Evolutionary conservation across 1,140 invertebrate genomes (phyloP), one percentile per base, ranked within the genome.

Genomic region (Papilio machaon): DNA sequence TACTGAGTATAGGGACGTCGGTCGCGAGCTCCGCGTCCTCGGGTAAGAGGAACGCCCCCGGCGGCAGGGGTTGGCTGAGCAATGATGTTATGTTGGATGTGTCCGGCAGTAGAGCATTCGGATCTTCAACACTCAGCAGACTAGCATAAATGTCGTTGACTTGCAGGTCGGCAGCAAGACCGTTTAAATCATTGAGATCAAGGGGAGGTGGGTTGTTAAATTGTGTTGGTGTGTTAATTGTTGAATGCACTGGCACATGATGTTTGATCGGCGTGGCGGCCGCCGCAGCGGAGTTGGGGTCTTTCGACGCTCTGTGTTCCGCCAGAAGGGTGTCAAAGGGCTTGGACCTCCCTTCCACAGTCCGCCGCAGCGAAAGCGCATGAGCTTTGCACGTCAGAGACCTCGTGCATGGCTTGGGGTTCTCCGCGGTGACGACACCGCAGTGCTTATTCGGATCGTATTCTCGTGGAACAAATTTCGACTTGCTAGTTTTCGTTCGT

Each of bases 371-470:
- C 38, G 97, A 97, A 76, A 98, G 95, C 8, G 97, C 96, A 94
- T 98, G 97, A 17, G 97, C 97, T 94, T 98, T 98, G 91, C 97
- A 98, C 1, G 97, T 98, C 15, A 98, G 95, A 13, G 97, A 98
- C 43, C 97, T 94, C 35, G 97, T 98, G 90, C 97, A 98, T 0
- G 96, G 97, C 86, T 97, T 97, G 2, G 95, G 95, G 75, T 95
- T 96, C 83, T 97, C 97, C 5, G 95, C 95, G 79, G 96, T 96
- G 85, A 95, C 95, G 3, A 98, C 97, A 2, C 97, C 97, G 91
- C 97, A 98, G 87, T 98, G 97, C 77, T 97, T 96, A 85, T 98
- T 96, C 6, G 97, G 96, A 91, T 98, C 97, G 92, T 97, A 98
- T 87, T 97, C 97, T 79, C 97, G 95, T 78, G 96, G 95, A 81